Evolutionary conservation across 2,888 invertebrate species (phyloP), one percentile per base, ranked within the genome.

Genomic region (Torymus aiolomorphi): DNA sequence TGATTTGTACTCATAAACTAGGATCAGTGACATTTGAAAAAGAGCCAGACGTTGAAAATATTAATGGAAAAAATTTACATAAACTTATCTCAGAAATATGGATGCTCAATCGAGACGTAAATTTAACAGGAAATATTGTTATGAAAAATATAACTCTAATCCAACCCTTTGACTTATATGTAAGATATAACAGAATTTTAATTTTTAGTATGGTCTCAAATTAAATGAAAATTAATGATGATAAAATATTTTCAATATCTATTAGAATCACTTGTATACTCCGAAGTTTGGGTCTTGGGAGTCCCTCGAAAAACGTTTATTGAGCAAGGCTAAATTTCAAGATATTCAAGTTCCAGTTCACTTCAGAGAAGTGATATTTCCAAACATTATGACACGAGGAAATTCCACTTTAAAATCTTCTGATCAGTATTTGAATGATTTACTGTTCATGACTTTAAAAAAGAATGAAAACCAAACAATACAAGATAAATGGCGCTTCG

Each of bases 391-490:
- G 12, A 85, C 84, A 11, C 75, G 80, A 12, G 66, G 76, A 13
- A 69, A 62, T 70, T 83, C 86, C 12, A 81, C 4, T n/a, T 72
- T 81, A 18, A 51, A 18, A n/a, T 72, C 65, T 8, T 71, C 63
- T 5, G 72, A 57, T 87, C 18, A 79, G 75, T 20, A 83, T 84
- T 84, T 93, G 70, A 86, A 89, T 10, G 88, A 91, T 83, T 84
- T 93, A 61, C 87, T 89, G 18, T 84, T 91, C 16, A 91, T 92
- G 84, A 93, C 93, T 81, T 90, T 94, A 66, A 93, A 93, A 84
- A 91, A 91, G 84, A 89, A 91, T 4, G 89, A 88, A 75, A 85
- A 90, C 42, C 93, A 93, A 89, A 88, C 86, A 16, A 88, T 93
- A 52, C 84, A 86, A 5, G 90, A 91, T 12, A 86, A 88, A 66